These are phyloP conservation scores for Campopleginae sp. DNA, from an alignment of 2,888 invertebrate species.

Conservation along the genomic window DNA sequence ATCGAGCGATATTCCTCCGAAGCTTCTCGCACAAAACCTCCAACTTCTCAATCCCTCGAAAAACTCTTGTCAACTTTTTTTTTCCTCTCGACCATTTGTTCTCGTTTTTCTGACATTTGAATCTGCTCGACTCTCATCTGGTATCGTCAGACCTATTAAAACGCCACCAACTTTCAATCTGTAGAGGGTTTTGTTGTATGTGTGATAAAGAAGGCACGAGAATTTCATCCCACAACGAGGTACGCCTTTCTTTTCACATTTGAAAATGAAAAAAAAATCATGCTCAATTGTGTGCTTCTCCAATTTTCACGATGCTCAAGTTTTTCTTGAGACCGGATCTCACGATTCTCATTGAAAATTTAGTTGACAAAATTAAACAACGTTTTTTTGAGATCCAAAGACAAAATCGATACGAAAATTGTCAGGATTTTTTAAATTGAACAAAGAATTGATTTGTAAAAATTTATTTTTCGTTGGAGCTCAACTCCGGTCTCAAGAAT, in stretches of 20 bases:
- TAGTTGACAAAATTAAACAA: too few species aligned
- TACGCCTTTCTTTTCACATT: slow-evolving; percentile 71
- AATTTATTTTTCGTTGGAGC: neutral
- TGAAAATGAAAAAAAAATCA: neutral
- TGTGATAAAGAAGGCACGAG: slow-evolving; percentile 86
- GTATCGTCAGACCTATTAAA: slow-evolving; percentile 3
- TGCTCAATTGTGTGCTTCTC: neutral
- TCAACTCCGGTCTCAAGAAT: neutral
- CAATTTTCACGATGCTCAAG: too few species aligned
- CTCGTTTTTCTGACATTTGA: neutral
- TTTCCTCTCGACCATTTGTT: neutral
- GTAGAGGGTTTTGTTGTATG: slow-evolving; percentile 74
- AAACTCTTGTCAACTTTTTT: neutral
- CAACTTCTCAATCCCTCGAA: neutral
- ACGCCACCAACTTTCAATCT: slow-evolving; percentile 38
- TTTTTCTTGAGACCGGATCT: too few species aligned
- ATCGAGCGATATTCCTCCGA: slow-evolving; percentile 69
- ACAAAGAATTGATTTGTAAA: too few species aligned
- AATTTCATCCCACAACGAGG: slow-evolving; percentile 87
- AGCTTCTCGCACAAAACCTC: slow-evolving; percentile 30
- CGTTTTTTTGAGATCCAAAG: too few species aligned
- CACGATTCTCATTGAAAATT: too few species aligned
- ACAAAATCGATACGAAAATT: too few species aligned
- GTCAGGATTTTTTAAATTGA: too few species aligned
- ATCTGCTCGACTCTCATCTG: neutral